phyloP scores from a whole-genome alignment of 2,797 vertebrate genomes.

The Sandelia bainsii region DNA sequence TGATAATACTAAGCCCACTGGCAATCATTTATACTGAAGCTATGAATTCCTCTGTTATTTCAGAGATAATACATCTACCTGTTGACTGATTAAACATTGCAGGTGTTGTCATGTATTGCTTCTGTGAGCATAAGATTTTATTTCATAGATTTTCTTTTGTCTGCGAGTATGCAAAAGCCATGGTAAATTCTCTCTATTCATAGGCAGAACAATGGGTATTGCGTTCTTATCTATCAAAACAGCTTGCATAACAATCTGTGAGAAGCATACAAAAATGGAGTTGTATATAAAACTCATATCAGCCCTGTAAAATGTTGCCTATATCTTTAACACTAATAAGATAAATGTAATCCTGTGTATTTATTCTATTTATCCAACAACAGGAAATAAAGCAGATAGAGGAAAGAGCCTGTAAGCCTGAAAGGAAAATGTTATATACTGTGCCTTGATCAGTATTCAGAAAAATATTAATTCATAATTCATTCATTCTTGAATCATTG shows the following conservation, averaged over 20 bases:
- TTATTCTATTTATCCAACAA: neutral
- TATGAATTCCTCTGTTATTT: constrained; percentile 38
- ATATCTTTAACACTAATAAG: neutral
- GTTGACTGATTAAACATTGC: constrained; percentile 48
- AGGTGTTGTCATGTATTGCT: constrained; percentile 34
- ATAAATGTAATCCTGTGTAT: neutral
- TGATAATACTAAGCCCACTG: neutral
- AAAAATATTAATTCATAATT: too few relatives aligned
- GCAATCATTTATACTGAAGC: constrained; percentile 28
- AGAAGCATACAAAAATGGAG: constrained; percentile 10
- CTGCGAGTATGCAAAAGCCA: constrained; percentile 15
- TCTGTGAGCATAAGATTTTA: constrained; percentile 7
- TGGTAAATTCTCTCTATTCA: constrained; percentile 56
- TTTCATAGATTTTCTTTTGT: constrained; percentile 53
- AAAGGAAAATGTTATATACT: neutral
- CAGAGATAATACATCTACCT: constrained; percentile 22
- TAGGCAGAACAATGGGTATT: constrained; percentile 53
- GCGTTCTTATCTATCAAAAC: constrained; percentile 55
- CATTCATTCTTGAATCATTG: too few relatives aligned
- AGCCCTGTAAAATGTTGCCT: neutral
- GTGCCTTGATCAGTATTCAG: too few relatives aligned
- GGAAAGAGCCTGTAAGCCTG: neutral
- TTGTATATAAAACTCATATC: constrained; percentile 25
- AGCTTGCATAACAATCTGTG: constrained; percentile 59
- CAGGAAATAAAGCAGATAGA: neutral